Evolutionary conservation across 53 echinoderm and acorn worm species (phyloP).

Genomic region (Henricia sp.): DNA sequence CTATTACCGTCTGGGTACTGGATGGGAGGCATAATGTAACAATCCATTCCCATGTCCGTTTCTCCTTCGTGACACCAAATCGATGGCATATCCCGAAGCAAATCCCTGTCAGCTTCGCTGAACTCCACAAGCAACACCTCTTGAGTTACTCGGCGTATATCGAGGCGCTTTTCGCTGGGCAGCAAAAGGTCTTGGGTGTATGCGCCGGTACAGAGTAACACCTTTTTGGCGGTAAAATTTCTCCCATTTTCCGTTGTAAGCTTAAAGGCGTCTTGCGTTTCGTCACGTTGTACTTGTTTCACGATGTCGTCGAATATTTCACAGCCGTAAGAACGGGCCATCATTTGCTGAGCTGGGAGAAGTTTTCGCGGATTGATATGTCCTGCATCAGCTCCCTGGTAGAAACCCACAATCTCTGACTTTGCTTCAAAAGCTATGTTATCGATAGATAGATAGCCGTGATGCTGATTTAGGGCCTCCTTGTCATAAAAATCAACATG

Average conservation of each 20-base stretch:
- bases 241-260: constrained; percentile 29
- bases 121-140: constrained; percentile 65
- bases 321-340: constrained; percentile 66
- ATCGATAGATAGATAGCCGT: neutral
- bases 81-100: constrained; percentile 72
- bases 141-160: constrained; percentile 34
- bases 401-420: neutral
- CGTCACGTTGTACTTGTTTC: neutral
- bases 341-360: constrained; percentile 66
- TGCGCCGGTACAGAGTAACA: constrained; percentile 76
- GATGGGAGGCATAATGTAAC: constrained; percentile 85
- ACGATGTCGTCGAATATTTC: constrained; percentile 71
- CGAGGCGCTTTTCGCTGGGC: constrained; percentile 52
- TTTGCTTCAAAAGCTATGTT: neutral
- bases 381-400: constrained; percentile 32
- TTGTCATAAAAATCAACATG: neutral
- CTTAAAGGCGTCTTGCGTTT: constrained; percentile 5
- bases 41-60: constrained; percentile 28
- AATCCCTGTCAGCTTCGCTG: constrained; percentile 52
- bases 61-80: constrained; percentile 23
- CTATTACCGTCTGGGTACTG: constrained; percentile 85
- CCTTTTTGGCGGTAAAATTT: constrained; percentile 55
- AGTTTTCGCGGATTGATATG: constrained; percentile 73
- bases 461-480: neutral
- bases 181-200: constrained; percentile 69